Percentiles rank a stretch among this genome's conserved stretches.
Evolutionary conservation across 1,140 invertebrate genomes (phyloP).

Genomic region (Bombus cullumanus): DNA sequence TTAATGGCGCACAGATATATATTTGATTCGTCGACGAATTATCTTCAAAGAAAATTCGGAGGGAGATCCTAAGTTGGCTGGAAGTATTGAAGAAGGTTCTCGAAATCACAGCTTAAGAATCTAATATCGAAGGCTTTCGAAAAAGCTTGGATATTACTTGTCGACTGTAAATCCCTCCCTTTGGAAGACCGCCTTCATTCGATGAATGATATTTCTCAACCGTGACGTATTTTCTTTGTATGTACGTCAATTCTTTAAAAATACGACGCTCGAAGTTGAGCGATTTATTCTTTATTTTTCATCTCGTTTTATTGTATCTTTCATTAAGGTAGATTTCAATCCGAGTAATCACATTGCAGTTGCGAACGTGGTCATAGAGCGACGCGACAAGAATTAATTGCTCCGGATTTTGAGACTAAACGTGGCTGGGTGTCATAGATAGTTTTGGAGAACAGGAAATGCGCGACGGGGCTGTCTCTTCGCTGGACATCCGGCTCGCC

Average conservation of each 20-base stretch:
- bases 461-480: constrained; percentile 53
- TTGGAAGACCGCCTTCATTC: neutral
- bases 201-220: neutral
- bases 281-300: neutral
- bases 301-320: neutral
- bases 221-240: neutral
- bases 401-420: neutral
- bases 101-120: constrained; percentile 56
- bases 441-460: constrained; percentile 21
- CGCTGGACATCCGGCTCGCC: constrained; percentile 70
- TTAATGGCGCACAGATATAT: neutral
- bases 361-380: neutral
- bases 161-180: constrained; percentile 17
- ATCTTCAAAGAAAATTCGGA: neutral
- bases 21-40: neutral
- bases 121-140: constrained; percentile 54
- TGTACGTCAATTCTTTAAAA: neutral
- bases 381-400: neutral
- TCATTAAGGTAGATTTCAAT: neutral
- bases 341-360: neutral
- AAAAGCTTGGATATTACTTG: constrained; percentile 55
- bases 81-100: constrained; percentile 9
- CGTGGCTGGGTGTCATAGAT: neutral
- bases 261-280: too few species aligned
- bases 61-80: neutral